These are phyloP conservation scores for Drosophila sproati DNA, from an alignment of 1,140 invertebrate genomes.

Conservation along the genomic window DNA sequence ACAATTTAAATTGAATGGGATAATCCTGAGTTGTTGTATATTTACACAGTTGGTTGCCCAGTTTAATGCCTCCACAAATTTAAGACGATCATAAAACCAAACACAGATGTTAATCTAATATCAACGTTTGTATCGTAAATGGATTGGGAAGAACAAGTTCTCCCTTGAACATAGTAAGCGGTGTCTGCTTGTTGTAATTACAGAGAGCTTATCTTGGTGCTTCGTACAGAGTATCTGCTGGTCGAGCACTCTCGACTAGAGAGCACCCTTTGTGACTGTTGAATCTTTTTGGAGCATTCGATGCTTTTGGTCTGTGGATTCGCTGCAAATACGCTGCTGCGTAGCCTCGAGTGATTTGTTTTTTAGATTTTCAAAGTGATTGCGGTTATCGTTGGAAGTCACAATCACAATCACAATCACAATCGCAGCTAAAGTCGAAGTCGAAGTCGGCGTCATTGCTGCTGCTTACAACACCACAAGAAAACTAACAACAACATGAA, in stretches of 20 bases:
- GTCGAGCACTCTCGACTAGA: neutral
- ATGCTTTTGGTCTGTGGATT: slow-evolving; percentile 17
- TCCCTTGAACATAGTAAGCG: no score
- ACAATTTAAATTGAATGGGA: no score
- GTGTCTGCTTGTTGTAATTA: no score
- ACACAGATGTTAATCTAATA: no score
- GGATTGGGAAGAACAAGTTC: no score
- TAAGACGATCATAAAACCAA: no score
- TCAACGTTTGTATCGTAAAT: no score
- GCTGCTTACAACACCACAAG: slow-evolving; percentile 38
- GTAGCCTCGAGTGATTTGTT: slow-evolving; percentile 79
- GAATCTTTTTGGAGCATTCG: slow-evolving; percentile 20
- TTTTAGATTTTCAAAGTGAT: slow-evolving; percentile 76
- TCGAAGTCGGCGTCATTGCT: slow-evolving; percentile 49
- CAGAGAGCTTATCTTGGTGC: no score
- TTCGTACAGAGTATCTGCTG: neutral
- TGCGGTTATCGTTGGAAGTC: slow-evolving; percentile 55
- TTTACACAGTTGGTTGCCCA: no score
- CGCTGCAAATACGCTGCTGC: slow-evolving; percentile 24
- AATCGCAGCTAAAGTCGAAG: slow-evolving; percentile 22
- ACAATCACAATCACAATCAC: slow-evolving; percentile 5
- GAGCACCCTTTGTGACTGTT: neutral
- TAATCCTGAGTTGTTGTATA: no score
- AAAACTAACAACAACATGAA: slow-evolving; percentile 48
- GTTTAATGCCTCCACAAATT: no score